Evolutionary conservation across 2,113 vertebrate species (phyloP).

Genomic region (Camelus dromedarius): DNA sequence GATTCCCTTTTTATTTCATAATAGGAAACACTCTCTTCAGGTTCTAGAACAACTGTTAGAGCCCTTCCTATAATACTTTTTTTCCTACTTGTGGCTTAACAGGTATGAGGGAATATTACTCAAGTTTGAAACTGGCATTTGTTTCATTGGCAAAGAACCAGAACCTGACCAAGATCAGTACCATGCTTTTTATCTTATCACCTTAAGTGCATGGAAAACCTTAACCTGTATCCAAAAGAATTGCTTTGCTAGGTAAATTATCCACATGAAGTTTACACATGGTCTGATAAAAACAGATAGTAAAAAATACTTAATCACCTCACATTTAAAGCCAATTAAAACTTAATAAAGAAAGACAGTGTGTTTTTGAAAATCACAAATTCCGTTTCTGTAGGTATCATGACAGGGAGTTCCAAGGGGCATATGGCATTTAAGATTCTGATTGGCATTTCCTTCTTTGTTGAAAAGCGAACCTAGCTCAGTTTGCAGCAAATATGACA

Average conservation of each 20-base stretch:
- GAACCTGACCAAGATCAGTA: background rate
- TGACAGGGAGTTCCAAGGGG: conserved; percentile 76
- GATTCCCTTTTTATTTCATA: background rate
- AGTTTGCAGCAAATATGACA: conserved; percentile 88
- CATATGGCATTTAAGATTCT: conserved; percentile 79
- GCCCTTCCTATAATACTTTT: background rate
- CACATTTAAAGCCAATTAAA: conserved; percentile 70
- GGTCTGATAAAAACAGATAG: conserved; percentile 36
- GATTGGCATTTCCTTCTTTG: conserved; percentile 83
- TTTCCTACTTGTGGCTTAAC: conserved; percentile 38
- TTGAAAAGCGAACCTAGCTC: conserved; percentile 78
- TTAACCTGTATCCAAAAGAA: conserved; percentile 20
- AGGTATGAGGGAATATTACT: background rate
- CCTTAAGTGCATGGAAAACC: background rate
- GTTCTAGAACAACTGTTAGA: background rate
- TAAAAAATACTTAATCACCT: conserved; percentile 53
- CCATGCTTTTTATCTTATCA: background rate
- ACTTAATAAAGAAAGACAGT: conserved; percentile 65
- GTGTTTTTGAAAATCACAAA: conserved; percentile 75
- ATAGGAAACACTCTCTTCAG: background rate
- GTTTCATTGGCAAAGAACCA: background rate
- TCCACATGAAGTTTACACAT: conserved; percentile 55
- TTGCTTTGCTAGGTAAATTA: conserved; percentile 65
- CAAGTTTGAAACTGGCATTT: conserved; percentile 22
- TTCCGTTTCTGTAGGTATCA: conserved; percentile 74